Conservation (phyloP, 2,797 vertebrate genomes). For the Lepus oiostolus region DNA sequence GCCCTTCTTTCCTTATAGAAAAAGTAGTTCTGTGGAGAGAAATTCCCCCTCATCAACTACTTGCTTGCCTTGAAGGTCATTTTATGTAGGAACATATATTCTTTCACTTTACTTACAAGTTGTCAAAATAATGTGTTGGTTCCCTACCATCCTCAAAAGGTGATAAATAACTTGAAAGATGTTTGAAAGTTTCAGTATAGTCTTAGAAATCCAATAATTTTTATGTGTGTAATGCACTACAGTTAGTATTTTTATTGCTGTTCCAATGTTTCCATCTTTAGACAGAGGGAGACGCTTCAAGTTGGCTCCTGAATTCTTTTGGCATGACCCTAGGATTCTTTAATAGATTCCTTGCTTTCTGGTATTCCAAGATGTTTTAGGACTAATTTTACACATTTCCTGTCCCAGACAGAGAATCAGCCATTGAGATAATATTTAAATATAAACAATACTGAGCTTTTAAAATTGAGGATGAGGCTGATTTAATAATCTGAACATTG, state of each 20-base stretch:
- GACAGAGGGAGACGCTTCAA: not conserved
- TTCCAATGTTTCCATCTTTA: slow-evolving; percentile 64
- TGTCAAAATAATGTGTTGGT: slow-evolving; percentile 18
- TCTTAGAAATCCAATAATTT: not conserved
- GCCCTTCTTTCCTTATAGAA: slow-evolving; percentile 15
- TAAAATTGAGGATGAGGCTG: slow-evolving; percentile 44
- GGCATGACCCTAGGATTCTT: slow-evolving; percentile 48
- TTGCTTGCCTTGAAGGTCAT: not conserved
- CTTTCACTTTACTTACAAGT: not conserved
- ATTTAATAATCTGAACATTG: slow-evolving; percentile 35
- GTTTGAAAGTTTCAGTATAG: not conserved
- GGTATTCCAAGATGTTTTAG: slow-evolving; percentile 60
- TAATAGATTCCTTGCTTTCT: slow-evolving; percentile 43
- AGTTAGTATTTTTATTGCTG: slow-evolving; percentile 53
- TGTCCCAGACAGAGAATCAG: slow-evolving; percentile 46
- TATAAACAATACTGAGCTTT: slow-evolving; percentile 47
- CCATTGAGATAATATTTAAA: slow-evolving; percentile 60
- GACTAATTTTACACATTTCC: slow-evolving; percentile 55
- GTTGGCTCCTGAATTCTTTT: slow-evolving; percentile 53
- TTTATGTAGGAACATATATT: not conserved
- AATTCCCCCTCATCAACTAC: not conserved
- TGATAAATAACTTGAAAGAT: not conserved
- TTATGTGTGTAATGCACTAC: not conserved
- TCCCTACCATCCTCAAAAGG: not conserved
- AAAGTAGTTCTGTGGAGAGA: not conserved